These are phyloP conservation scores for Rousettus madagascariensis DNA, from an alignment of 2,797 vertebrate genomes.

Conservation along the genomic window DNA sequence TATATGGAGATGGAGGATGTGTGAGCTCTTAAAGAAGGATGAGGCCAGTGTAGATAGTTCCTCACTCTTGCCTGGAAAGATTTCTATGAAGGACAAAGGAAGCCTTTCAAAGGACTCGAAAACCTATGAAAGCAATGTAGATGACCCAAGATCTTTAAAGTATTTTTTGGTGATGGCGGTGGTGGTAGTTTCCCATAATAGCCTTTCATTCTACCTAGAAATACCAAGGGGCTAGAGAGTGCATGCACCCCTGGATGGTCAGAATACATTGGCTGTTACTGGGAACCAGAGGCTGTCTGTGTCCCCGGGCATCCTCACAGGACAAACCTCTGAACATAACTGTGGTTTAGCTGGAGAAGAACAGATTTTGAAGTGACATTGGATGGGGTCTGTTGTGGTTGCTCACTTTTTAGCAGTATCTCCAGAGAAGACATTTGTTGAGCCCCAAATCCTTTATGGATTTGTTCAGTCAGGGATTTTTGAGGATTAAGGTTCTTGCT, in stretches of 20 bases:
- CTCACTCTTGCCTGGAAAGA: not conserved
- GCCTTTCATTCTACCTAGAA: not conserved
- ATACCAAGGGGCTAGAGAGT: not conserved
- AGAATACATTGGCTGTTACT: not conserved
- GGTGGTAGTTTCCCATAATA: not conserved
- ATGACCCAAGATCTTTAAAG: not conserved
- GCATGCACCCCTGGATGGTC: not conserved
- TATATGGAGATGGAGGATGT: not conserved
- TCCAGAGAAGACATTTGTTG: not conserved
- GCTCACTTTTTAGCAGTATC: not conserved
- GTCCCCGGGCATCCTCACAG: not conserved
- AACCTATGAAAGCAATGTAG: not conserved
- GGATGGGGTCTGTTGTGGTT: conserved; percentile 50
- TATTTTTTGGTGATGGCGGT: not conserved
- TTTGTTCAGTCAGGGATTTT: not conserved
- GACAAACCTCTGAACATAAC: not conserved
- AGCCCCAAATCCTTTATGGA: not conserved
- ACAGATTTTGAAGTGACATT: not conserved
- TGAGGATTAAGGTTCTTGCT: not conserved
- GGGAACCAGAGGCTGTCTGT: not conserved
- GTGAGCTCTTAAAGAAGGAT: not conserved
- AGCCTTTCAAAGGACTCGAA: not conserved
- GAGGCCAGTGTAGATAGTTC: not conserved
- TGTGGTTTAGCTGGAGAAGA: not conserved
- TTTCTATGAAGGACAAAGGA: not conserved